Conservation (phyloP, 2,797 vertebrate genomes). For the Fistularia tabacaria region DNA sequence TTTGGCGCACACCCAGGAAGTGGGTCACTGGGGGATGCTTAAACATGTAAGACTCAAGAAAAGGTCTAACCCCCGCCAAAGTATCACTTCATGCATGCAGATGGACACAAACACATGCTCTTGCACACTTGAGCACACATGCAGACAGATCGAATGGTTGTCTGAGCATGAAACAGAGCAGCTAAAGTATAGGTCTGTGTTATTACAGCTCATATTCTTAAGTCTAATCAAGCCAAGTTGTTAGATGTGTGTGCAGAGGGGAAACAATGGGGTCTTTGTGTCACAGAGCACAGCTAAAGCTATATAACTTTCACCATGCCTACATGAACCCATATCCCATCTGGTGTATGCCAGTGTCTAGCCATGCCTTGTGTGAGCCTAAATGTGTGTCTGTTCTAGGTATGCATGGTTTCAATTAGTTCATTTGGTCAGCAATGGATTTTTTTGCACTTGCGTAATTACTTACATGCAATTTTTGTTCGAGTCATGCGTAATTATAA, state of each 20-base stretch:
- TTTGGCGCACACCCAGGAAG: slow-evolving; percentile 59
- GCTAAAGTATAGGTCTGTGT: slow-evolving; percentile 46
- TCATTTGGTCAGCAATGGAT: slow-evolving; percentile 17
- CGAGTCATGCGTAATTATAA: slow-evolving; percentile 39
- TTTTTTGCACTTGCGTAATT: slow-evolving; percentile 45
- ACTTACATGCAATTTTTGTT: slow-evolving; percentile 43
- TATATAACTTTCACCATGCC: slow-evolving; percentile 21
- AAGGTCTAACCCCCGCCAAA: slow-evolving; percentile 43
- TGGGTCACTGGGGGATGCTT: slow-evolving; percentile 61
- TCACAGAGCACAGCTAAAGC: slow-evolving; percentile 30
- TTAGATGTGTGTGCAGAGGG: slow-evolving; percentile 31
- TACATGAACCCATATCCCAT: slow-evolving; percentile 46
- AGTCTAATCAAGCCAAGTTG: slow-evolving; percentile 62
- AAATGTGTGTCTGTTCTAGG: slow-evolving; percentile 8
- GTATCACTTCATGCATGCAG: slow-evolving; percentile 22
- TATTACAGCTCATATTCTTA: slow-evolving; percentile 57
- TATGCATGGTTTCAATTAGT: slow-evolving; percentile 46
- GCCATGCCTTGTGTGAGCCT: slow-evolving; percentile 1
- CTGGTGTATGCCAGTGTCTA: slow-evolving; percentile 41
- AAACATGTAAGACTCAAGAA: slow-evolving; percentile 55
- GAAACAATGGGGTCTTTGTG: slow-evolving; percentile 64
- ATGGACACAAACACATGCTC: not conserved
- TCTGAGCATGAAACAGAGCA: slow-evolving; percentile 54
- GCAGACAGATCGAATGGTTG: slow-evolving; percentile 42
- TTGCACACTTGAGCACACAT: not conserved